These are phyloP conservation scores for Halictus rubicundus DNA, from an alignment of 1,140 invertebrate species.

Conservation along the genomic window DNA sequence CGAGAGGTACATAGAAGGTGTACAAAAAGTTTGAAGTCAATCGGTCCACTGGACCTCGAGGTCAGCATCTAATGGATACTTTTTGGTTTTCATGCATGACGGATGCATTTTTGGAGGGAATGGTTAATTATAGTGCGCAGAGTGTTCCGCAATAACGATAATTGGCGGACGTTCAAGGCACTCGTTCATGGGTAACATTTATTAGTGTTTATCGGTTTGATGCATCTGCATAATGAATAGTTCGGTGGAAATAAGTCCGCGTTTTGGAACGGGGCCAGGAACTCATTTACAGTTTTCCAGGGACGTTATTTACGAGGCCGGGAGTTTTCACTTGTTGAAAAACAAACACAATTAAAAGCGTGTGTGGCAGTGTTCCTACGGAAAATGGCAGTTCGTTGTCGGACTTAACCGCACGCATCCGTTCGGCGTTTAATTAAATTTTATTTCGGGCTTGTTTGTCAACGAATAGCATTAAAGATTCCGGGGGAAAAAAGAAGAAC, in stretches of 20 bases:
- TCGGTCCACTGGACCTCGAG: too few species aligned
- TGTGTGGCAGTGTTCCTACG: background rate
- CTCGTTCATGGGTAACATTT: constrained; percentile 1
- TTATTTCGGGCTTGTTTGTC: background rate
- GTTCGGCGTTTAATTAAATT: too few species aligned
- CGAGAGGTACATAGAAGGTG: too few species aligned
- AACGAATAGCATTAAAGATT: background rate
- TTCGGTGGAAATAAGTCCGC: constrained; percentile 16
- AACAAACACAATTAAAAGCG: background rate
- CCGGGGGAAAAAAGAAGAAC: background rate
- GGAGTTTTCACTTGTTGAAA: background rate
- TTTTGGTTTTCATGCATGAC: too few species aligned
- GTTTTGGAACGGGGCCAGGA: constrained; percentile 2
- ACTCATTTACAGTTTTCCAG: background rate
- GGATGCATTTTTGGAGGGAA: too few species aligned
- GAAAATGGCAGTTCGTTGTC: background rate
- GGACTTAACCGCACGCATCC: too few species aligned
- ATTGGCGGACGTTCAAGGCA: constrained; percentile 11
- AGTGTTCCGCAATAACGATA: background rate
- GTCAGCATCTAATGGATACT: too few species aligned
- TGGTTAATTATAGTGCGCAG: background rate
- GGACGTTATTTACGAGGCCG: background rate
- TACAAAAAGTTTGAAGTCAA: too few species aligned
- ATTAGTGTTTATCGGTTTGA: constrained; percentile 29
- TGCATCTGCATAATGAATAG: constrained; percentile 26